Evolutionary conservation across 1,140 invertebrate species (phyloP), one percentile per base, ranked within the genome.

Genomic region (Dendrolimus punctatus): DNA sequence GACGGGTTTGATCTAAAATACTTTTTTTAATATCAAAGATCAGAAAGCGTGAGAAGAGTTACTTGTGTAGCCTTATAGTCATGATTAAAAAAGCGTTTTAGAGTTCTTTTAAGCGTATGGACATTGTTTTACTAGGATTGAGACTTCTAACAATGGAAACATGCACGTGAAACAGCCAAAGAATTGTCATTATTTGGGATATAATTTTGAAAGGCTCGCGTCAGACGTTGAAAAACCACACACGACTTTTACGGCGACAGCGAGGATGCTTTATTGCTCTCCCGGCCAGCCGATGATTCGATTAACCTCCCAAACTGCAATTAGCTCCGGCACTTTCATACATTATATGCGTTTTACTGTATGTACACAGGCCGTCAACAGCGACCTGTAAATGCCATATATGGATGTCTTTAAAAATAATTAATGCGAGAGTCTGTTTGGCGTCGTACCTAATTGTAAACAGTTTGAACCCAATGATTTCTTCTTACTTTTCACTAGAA

Each of bases 231-330:
- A 84, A 81, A 81, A 80, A 84, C 76, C 75, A 58, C 73, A 77
- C 73, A 62, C 58, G 78, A 79, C 75, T 78, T 84, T 80, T 84
- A 82, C 58, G 79, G 80, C 73, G 72, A 77, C 75, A 69, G 66
- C 52, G 51, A 55, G 54, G 57, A 76, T 74, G 66, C 54, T 78
- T 77, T 80, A 78, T 70, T 71, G 57, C 55, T 50, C 64, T 65
- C 68, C 66, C 71, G 57, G 62, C 70, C 67, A 48, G 59, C 53
- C 61, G 67, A 76, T 73, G 65, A 63, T 64, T 69, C 66, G 65
- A 76, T 76, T 73, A 68, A 73, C 65, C 68, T 77, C 67, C 66
- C 68, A 71, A 65, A 68, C 64, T 55, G 61, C 72, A 80, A 80
- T 80, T 77, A 80, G 63, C 60, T 55, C 58, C 8, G 36, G 7